Evolutionary conservation across 2,888 invertebrate species (phyloP).

Genomic region (Automeris io): DNA sequence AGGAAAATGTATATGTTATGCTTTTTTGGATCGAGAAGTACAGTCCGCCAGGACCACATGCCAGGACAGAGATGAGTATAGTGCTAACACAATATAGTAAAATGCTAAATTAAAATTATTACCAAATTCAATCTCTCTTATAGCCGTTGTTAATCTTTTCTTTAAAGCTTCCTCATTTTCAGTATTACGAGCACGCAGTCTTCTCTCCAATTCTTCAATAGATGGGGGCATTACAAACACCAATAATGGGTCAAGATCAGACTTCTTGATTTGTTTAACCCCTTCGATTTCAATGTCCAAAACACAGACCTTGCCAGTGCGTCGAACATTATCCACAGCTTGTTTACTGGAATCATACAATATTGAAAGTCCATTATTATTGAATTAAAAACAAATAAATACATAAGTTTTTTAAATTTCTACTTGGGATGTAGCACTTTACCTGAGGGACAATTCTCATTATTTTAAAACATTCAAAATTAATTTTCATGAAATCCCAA

Average conservation of each 20-base stretch:
- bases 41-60: too few species aligned
- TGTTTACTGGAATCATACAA: slow-evolving; percentile 80
- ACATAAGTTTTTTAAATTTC: too few species aligned
- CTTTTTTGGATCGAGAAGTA: too few species aligned
- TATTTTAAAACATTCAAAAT: too few species aligned
- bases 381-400: neutral
- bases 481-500: too few species aligned
- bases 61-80: too few species aligned
- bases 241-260: slow-evolving; percentile 87
- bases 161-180: slow-evolving; percentile 92
- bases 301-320: slow-evolving; percentile 91
- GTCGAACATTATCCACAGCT: slow-evolving; percentile 88
- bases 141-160: slow-evolving; percentile 86
- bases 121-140: slow-evolving; percentile 91
- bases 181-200: slow-evolving; percentile 87
- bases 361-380: slow-evolving; percentile 6
- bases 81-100: too few species aligned
- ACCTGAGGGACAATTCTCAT: too few species aligned
- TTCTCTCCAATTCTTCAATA: slow-evolving; percentile 83
- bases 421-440: too few species aligned
- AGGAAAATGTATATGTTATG: too few species aligned
- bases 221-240: slow-evolving; percentile 97
- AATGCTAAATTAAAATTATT: slow-evolving; percentile 17
- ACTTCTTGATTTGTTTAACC: slow-evolving; percentile 88
- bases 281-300: slow-evolving; percentile 97